Percentiles rank a stretch among this genome's conserved stretches.
Conservation (phyloP, 2,113 vertebrate genomes). For the Ardeotis arabs region DNA sequence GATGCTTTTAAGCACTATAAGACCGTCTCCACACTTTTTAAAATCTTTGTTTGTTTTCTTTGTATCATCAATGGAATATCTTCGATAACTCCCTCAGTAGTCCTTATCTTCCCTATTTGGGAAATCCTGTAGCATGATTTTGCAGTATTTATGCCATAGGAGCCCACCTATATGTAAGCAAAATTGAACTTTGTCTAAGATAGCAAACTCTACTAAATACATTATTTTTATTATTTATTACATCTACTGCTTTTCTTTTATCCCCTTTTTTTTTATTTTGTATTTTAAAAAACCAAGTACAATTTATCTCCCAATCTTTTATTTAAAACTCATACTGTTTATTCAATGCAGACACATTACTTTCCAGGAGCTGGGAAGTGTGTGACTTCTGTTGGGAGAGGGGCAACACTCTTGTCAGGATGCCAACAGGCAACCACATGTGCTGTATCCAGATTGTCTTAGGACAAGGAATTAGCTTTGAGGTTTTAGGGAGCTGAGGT, state of each 20-base stretch:
- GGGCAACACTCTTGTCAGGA: not conserved
- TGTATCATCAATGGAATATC: not conserved
- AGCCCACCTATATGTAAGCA: not conserved
- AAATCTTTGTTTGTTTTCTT: not conserved
- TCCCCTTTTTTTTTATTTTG: not conserved
- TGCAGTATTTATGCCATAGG: not conserved
- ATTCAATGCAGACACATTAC: not conserved
- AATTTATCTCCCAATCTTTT: not conserved
- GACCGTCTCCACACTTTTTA: not conserved
- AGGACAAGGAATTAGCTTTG: not conserved
- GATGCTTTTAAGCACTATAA: not conserved
- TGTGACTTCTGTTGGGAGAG: not conserved
- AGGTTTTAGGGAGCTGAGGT: not conserved
- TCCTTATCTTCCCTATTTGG: not conserved
- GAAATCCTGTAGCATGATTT: not conserved
- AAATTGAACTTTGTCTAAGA: not conserved
- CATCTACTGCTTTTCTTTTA: not conserved
- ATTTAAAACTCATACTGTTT: not conserved
- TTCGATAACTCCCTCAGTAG: not conserved
- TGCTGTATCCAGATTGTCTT: not conserved
- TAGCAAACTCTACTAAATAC: not conserved
- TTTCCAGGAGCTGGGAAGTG: not conserved
- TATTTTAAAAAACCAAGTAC: not conserved
- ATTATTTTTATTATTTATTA: not conserved
- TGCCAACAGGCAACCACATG: not conserved